These are phyloP conservation scores for Tribolium madens DNA, from an alignment of 1,140 invertebrate species.

Conservation along the genomic window DNA sequence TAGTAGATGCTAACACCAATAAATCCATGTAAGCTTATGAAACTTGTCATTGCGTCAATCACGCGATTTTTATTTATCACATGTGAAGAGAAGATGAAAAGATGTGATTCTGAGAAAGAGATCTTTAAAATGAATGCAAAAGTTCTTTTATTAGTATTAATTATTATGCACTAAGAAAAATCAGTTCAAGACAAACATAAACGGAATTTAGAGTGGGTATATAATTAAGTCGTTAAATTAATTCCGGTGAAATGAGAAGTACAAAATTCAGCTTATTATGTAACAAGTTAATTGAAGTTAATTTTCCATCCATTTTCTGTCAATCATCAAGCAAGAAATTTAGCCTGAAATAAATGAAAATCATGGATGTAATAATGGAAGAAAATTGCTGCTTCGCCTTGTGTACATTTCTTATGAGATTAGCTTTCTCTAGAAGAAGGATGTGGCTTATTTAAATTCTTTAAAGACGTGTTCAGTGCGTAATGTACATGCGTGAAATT, in stretches of 20 bases:
- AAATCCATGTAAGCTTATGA: neutral
- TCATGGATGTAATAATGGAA: neutral
- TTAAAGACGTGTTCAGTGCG: neutral
- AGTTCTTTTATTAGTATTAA: too few relatives aligned
- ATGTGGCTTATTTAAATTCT: constrained; percentile 18
- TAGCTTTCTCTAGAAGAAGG: constrained; percentile 13
- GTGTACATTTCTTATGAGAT: constrained; percentile 20
- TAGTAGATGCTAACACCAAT: constrained; percentile 1
- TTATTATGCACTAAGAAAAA: too few relatives aligned
- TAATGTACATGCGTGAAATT: constrained; percentile 27
- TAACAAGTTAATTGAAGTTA: neutral
- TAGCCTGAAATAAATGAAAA: too few relatives aligned
- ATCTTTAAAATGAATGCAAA: neutral
- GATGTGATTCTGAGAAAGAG: too few relatives aligned
- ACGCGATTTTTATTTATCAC: constrained; percentile 5
- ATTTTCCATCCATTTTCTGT: neutral
- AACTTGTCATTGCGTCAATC: neutral
- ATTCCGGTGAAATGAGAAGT: constrained; percentile 1
- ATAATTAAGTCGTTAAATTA: neutral
- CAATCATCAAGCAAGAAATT: too few relatives aligned
- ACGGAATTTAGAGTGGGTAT: neutral
- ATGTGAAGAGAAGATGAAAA: neutral
- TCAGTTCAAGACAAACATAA: neutral
- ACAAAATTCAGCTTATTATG: neutral
- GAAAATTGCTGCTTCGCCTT: constrained; percentile 1